phyloP scores from a whole-genome alignment of 64 coral and sea anemone species.

The Catalaphyllia jardinei region DNA sequence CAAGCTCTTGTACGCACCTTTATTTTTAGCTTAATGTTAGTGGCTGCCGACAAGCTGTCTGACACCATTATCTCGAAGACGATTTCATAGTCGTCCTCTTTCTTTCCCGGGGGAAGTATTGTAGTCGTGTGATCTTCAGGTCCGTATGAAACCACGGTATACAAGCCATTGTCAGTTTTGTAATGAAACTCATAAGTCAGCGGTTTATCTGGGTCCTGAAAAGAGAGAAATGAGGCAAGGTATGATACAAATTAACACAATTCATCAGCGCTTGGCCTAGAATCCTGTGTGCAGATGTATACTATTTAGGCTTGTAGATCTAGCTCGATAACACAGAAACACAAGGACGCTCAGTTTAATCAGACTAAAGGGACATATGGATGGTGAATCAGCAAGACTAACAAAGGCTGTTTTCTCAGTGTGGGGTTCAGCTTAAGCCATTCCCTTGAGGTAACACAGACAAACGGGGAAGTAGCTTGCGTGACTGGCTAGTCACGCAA shows the following conservation, averaged over 20 bases:
- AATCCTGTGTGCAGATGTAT: background rate
- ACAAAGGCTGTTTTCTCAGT: too few species aligned
- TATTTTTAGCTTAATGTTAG: background rate
- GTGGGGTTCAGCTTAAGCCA: too few species aligned
- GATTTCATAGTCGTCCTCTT: constrained; percentile 2
- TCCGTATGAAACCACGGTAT: constrained; percentile 74
- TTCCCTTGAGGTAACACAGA: too few species aligned
- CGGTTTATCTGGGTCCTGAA: constrained; percentile 43
- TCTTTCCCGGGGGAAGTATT: constrained; percentile 70
- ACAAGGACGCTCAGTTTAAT: too few species aligned
- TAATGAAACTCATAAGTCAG: constrained; percentile 79
- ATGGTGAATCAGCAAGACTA: too few species aligned
- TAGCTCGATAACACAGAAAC: too few species aligned
- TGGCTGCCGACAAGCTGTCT: constrained; percentile 56
- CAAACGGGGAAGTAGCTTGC: too few species aligned
- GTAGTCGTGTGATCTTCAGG: constrained; percentile 2
- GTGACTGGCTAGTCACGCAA: too few species aligned
- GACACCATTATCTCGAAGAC: constrained; percentile 29
- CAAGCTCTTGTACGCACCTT: constrained; percentile 30
- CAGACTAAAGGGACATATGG: too few species aligned
- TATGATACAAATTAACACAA: background rate
- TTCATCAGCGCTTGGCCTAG: background rate
- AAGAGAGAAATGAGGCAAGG: background rate
- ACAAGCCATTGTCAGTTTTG: constrained; percentile 54
- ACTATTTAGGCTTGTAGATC: background rate